phyloP scores from a whole-genome alignment of 2,113 vertebrate species.

The Anarrhichthys ocellatus region DNA sequence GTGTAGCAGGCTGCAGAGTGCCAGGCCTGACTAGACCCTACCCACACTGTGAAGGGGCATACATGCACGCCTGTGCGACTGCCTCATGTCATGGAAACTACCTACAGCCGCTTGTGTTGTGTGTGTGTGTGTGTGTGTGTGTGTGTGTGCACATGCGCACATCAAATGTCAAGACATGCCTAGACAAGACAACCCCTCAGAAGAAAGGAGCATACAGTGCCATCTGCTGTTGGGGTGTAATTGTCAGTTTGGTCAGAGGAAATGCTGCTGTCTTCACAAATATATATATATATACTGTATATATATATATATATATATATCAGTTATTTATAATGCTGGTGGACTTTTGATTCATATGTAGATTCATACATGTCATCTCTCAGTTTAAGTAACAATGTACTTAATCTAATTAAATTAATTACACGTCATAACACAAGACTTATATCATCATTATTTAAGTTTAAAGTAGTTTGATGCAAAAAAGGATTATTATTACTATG shows the following conservation, averaged over 20 bases:
- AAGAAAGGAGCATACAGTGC: conserved; percentile 40
- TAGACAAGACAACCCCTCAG: conserved; percentile 24
- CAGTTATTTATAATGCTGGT: neutral
- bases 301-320: too few relatives aligned
- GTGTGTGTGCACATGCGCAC: conserved; percentile 3
- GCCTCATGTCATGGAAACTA: conserved; percentile 71
- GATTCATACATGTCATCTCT: too few relatives aligned
- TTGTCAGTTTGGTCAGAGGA: neutral
- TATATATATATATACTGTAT: too few relatives aligned
- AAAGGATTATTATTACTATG: too few relatives aligned
- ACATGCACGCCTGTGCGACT: conserved; percentile 37
- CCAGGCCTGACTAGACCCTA: conserved; percentile 44
- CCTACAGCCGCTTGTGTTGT: conserved; percentile 21
- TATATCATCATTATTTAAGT: neutral
- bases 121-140: neutral
- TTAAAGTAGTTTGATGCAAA: neutral
- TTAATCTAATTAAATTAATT: neutral
- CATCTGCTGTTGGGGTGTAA: conserved; percentile 65
- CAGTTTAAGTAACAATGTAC: neutral
- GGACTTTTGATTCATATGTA: too few relatives aligned
- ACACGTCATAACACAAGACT: neutral
- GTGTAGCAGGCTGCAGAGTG: conserved; percentile 58
- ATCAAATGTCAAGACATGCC: conserved; percentile 18
- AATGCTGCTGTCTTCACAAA: neutral
- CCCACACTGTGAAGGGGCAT: conserved; percentile 32